phyloP scores from a whole-genome alignment of 1,140 invertebrate species.

The Lordiphosa clarofinis region DNA sequence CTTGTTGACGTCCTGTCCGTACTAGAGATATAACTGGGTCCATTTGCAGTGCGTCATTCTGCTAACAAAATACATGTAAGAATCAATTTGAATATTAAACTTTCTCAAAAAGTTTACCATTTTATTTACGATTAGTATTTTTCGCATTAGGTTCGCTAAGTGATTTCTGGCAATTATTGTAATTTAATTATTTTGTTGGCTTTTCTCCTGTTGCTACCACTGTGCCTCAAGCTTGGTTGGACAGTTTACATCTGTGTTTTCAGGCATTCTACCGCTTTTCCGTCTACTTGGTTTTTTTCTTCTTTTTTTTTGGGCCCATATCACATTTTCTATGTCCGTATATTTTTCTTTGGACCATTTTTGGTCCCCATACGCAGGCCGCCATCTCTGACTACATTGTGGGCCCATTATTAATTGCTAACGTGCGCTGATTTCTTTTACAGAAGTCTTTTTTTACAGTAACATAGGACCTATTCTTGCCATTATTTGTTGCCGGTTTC shows the following conservation, averaged over 20 bases:
- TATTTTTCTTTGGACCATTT: slow-evolving; percentile 16
- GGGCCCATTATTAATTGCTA: slow-evolving; percentile 68
- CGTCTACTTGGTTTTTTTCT: slow-evolving; percentile 1
- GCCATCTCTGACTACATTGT: slow-evolving; percentile 55
- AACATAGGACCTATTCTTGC: background rate
- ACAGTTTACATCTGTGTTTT: slow-evolving; percentile 37
- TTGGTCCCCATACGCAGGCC: slow-evolving; percentile 56
- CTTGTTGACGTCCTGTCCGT: no score
- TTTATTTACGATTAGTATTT: no score
- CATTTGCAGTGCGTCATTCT: no score
- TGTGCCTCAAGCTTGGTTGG: slow-evolving; percentile 9
- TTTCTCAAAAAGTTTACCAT: no score
- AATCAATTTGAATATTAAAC: no score
- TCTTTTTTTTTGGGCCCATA: slow-evolving; percentile 24
- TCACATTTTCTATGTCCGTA: slow-evolving; percentile 20
- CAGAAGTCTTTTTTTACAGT: slow-evolving; percentile 44
- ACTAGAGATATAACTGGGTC: no score
- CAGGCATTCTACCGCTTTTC: background rate
- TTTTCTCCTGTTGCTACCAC: slow-evolving; percentile 2
- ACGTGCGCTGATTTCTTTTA: slow-evolving; percentile 69
- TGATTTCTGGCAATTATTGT: no score
- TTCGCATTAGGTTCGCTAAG: no score
- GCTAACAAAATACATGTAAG: no score
- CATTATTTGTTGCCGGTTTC: slow-evolving; percentile 40
- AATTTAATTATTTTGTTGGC: no score